These are phyloP conservation scores for Macroteleia sp. DNA, from an alignment of 2,888 invertebrate genomes.

Conservation along the genomic window DNA sequence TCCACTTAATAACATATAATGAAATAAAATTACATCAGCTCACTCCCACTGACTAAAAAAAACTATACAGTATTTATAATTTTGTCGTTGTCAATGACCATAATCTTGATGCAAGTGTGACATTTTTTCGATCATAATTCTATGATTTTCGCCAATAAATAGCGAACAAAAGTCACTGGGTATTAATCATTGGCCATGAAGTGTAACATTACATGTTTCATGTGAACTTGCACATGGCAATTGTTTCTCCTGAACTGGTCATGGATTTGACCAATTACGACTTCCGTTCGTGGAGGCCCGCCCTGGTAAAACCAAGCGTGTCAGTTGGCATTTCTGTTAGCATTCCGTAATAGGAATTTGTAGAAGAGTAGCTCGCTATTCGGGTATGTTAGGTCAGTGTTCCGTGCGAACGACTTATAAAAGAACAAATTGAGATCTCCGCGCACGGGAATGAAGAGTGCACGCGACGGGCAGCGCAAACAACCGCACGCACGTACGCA, in stretches of 20 bases:
- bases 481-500: slow-evolving; percentile 29
- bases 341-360: slow-evolving; percentile 42
- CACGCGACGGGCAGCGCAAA: slow-evolving; percentile 50
- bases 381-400: slow-evolving; percentile 68
- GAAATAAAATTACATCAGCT: too few relatives aligned
- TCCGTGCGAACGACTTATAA: slow-evolving; percentile 58
- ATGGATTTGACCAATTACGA: slow-evolving; percentile 33
- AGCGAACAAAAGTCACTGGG: neutral
- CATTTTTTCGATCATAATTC: too few relatives aligned
- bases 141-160: too few relatives aligned
- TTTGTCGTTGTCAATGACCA: too few relatives aligned
- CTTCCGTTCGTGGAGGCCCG: slow-evolving; percentile 23
- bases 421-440: slow-evolving; percentile 61
- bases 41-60: too few relatives aligned
- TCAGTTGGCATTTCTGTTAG: slow-evolving; percentile 14
- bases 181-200: neutral
- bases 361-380: slow-evolving; percentile 19
- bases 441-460: slow-evolving; percentile 33
- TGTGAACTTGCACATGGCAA: neutral
- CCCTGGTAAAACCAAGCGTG: slow-evolving; percentile 1
- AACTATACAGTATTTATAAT: too few relatives aligned
- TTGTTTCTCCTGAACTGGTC: slow-evolving; percentile 2
- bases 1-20: too few relatives aligned
- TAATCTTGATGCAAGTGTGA: too few relatives aligned
- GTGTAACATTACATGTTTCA: neutral